These are phyloP conservation scores for Sus scrofa DNA, from an alignment of 2,113 vertebrate genomes.

Conservation along the genomic window DNA sequence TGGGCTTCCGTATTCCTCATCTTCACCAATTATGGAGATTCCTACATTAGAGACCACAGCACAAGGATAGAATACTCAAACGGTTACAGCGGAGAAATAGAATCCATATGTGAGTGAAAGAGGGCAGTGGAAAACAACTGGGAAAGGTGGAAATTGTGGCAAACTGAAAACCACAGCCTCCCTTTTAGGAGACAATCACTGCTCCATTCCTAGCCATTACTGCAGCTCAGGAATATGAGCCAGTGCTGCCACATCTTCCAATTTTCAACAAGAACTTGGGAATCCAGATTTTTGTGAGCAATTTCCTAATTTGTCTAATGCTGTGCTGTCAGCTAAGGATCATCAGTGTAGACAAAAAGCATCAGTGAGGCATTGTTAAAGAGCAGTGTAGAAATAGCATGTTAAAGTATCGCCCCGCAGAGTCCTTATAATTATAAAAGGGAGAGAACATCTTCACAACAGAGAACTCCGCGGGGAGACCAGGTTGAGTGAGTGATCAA, in stretches of 20 bases:
- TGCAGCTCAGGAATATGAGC: not conserved
- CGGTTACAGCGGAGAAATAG: not conserved
- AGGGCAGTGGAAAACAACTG: not conserved
- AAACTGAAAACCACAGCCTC: not conserved
- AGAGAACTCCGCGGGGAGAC: not conserved
- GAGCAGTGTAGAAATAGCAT: not conserved
- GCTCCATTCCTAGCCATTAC: not conserved
- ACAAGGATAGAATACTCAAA: not conserved
- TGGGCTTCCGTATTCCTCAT: not conserved
- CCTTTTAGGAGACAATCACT: not conserved
- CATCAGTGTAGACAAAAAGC: not conserved
- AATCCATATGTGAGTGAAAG: not conserved
- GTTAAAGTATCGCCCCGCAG: not conserved
- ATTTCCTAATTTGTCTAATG: not conserved
- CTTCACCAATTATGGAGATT: not conserved
- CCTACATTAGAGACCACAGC: not conserved
- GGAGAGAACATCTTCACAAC: not conserved
- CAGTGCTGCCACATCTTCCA: not conserved
- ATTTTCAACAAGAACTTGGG: not conserved
- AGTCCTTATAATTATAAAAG: not conserved
- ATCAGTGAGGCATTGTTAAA: not conserved
- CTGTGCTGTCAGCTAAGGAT: not conserved
- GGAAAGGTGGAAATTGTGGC: not conserved
- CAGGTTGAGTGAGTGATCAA: not conserved
- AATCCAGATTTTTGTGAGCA: conserved; percentile 5